Conservation (phyloP, 2,797 vertebrate genomes). For the Spondyliosoma cantharus region DNA sequence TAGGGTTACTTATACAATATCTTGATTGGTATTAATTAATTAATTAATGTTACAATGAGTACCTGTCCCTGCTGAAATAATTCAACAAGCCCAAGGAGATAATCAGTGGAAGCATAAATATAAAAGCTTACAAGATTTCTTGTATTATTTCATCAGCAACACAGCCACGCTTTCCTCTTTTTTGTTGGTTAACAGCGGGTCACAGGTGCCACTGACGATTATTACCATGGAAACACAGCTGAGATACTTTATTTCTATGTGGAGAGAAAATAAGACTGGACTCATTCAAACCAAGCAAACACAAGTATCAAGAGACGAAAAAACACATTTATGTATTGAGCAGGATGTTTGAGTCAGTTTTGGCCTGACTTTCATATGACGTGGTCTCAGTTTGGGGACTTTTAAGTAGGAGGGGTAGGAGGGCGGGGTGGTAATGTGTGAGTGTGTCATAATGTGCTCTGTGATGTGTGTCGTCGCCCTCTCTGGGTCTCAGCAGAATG, state of each 20-base stretch:
- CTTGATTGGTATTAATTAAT: neutral
- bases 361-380: slow-evolving; percentile 30
- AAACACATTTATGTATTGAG: neutral
- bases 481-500: slow-evolving; percentile 11
- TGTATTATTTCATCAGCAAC: neutral
- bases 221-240: slow-evolving; percentile 30
- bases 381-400: slow-evolving; percentile 32
- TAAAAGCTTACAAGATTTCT: slow-evolving; percentile 6
- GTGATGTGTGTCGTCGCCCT: slow-evolving; percentile 46
- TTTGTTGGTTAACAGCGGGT: slow-evolving; percentile 16
- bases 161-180: neutral
- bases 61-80: neutral
- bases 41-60: neutral
- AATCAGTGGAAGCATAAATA: neutral
- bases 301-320: neutral
- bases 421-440: slow-evolving; percentile 42
- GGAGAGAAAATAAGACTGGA: neutral
- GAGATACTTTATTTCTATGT: slow-evolving; percentile 10
- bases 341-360: slow-evolving; percentile 45
- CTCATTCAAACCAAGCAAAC: neutral
- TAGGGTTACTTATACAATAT: neutral
- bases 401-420: slow-evolving; percentile 18
- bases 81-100: neutral
- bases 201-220: slow-evolving; percentile 22
- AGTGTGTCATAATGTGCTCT: slow-evolving; percentile 56